Conservation (phyloP, 2,888 invertebrate genomes). For the Cataglyphis rosenhaueri region DNA sequence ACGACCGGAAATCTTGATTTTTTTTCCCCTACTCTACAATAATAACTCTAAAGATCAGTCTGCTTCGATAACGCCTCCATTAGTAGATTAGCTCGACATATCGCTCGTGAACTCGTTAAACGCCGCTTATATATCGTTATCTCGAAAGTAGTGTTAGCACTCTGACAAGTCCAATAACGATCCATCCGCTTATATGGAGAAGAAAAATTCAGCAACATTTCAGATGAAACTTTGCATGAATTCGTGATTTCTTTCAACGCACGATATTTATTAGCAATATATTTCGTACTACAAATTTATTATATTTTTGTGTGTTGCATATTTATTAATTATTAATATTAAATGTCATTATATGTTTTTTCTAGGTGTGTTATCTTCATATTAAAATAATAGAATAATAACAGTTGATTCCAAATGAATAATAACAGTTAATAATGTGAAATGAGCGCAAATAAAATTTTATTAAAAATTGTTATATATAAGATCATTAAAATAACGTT, state of each 20-base stretch:
- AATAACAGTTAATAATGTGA: neutral
- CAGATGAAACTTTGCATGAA: neutral
- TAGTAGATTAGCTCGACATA: constrained; percentile 48
- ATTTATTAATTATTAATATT: neutral
- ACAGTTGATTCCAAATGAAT: neutral
- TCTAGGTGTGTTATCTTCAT: neutral
- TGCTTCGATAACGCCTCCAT: constrained; percentile 63
- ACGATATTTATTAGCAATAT: constrained; percentile 16
- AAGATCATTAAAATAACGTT: neutral
- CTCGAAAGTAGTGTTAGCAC: constrained; percentile 21
- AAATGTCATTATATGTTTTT: neutral
- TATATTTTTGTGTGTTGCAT: neutral
- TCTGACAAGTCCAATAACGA: constrained; percentile 18
- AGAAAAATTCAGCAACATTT: constrained; percentile 19
- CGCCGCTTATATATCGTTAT: constrained; percentile 21
- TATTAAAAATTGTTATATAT: neutral
- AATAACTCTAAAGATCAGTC: constrained; percentile 71
- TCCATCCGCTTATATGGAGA: constrained; percentile 23
- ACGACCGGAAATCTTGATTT: constrained; percentile 33
- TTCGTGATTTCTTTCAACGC: constrained; percentile 16
- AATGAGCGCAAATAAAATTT: neutral
- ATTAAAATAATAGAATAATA: neutral
- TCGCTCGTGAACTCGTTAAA: constrained; percentile 47
- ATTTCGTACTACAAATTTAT: neutral
- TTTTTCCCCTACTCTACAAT: constrained; percentile 53